Evolutionary conservation across 2,888 invertebrate species (phyloP).

Genomic region (Papilio demoleus): DNA sequence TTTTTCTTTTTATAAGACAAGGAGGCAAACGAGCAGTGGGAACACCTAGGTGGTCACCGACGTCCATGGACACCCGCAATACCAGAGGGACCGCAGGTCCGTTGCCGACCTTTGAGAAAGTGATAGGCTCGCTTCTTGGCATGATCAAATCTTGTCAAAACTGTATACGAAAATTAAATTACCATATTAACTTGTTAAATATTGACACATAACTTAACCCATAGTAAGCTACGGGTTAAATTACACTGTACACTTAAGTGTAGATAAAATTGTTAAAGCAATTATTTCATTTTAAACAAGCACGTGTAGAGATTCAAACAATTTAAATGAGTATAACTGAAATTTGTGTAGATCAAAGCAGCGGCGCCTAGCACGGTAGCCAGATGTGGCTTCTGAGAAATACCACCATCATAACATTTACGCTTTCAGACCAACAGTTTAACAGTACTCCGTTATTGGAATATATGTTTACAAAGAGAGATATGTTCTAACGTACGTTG

Average conservation of each 20-base stretch:
- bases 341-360: constrained; percentile 32
- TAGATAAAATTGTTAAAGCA: not conserved
- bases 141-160: too few relatives aligned
- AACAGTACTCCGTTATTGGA: constrained; percentile 21
- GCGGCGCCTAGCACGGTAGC: constrained; percentile 36
- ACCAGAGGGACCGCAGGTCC: too few relatives aligned
- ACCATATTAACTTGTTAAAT: not conserved
- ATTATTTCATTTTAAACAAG: constrained; percentile 3
- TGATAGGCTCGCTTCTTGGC: too few relatives aligned
- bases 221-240: not conserved
- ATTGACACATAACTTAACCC: not conserved
- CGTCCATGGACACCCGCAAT: too few relatives aligned
- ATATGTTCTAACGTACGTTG: not conserved
- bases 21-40: too few relatives aligned
- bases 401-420: constrained; percentile 23
- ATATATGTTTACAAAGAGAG: constrained; percentile 19
- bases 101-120: too few relatives aligned
- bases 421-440: constrained; percentile 10
- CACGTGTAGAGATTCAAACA: constrained; percentile 13
- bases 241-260: too few relatives aligned
- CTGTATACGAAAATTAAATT: not conserved
- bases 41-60: too few relatives aligned
- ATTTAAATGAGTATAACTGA: constrained; percentile 26
- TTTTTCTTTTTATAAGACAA: too few relatives aligned
- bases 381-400: constrained; percentile 40